Percentiles rank a stretch among this genome's conserved stretches.
Evolutionary conservation across 2,113 vertebrate species (phyloP).

Genomic region (Cranoglanis bouderius): DNA sequence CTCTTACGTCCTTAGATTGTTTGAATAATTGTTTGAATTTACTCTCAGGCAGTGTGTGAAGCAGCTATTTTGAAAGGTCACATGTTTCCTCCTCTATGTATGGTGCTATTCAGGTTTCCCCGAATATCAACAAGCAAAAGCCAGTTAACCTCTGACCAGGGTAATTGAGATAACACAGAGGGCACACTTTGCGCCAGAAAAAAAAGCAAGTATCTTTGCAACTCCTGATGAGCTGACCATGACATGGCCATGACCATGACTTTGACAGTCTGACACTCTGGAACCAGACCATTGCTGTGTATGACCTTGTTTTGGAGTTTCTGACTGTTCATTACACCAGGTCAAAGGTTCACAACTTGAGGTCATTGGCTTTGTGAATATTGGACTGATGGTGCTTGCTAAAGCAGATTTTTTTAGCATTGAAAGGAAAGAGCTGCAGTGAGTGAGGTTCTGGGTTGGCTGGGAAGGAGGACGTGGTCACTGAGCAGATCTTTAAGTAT

Average conservation of each 20-base stretch:
- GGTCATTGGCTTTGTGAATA: slow-evolving; percentile 13
- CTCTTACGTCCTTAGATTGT: neutral
- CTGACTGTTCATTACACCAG: neutral
- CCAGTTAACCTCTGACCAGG: slow-evolving; percentile 41
- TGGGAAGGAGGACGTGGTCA: neutral
- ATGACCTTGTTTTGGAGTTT: neutral
- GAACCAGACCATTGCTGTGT: neutral
- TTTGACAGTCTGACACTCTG: neutral
- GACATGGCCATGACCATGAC: neutral
- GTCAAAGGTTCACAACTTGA: slow-evolving; percentile 35
- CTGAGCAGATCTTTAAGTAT: slow-evolving; percentile 2
- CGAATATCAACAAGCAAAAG: slow-evolving; percentile 31
- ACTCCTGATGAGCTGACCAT: slow-evolving; percentile 4
- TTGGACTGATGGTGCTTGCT: slow-evolving; percentile 4
- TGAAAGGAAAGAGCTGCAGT: slow-evolving; percentile 17
- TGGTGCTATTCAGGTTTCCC: neutral
- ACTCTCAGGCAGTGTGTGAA: slow-evolving; percentile 31
- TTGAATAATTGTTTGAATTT: slow-evolving; percentile 53
- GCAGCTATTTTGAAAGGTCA: slow-evolving; percentile 43
- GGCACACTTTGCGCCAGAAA: slow-evolving; percentile 1
- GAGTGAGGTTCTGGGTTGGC: neutral
- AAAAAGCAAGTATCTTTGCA: neutral
- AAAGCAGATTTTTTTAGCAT: slow-evolving; percentile 1
- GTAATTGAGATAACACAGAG: slow-evolving; percentile 2
- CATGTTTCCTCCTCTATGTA: slow-evolving; percentile 10